Percentiles rank a stretch among this genome's conserved stretches.
Evolutionary conservation across 1,140 invertebrate species (phyloP).

Genomic region (Leguminivora glycinivorella): DNA sequence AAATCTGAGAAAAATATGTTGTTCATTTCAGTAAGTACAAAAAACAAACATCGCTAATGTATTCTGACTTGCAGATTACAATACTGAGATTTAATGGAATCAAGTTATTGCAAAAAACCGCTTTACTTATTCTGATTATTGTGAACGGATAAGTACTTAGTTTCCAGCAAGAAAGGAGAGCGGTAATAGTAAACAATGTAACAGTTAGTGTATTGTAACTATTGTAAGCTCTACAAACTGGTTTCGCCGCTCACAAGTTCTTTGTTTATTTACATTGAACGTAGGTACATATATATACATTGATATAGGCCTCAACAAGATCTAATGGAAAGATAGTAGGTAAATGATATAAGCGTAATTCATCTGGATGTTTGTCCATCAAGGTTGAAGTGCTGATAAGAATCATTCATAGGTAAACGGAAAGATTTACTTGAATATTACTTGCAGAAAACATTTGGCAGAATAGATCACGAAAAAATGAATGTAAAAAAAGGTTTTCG

Average conservation of each 20-base stretch:
- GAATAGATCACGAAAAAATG: no score
- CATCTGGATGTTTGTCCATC: not conserved
- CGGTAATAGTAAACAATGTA: constrained; percentile 10
- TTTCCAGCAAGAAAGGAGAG: not conserved
- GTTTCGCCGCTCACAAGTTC: constrained; percentile 34
- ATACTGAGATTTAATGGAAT: constrained; percentile 6
- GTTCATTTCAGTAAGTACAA: not conserved
- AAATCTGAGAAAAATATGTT: not conserved
- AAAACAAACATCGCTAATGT: no score
- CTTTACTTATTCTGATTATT: no score
- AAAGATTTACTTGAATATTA: not conserved
- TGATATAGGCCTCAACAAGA: not conserved
- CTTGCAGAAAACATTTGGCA: no score
- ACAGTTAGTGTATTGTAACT: constrained; percentile 9
- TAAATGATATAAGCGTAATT: constrained; percentile 3
- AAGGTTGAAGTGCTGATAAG: not conserved
- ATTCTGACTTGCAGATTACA: not conserved
- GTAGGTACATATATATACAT: no score
- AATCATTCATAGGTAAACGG: not conserved
- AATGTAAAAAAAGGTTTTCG: no score
- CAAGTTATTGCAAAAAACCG: not conserved
- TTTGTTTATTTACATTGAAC: constrained; percentile 19
- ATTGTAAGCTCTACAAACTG: constrained; percentile 43
- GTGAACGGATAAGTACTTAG: not conserved
- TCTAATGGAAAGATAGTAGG: not conserved